Conservation (phyloP, 2,888 invertebrate species). For the Melipona bicolor region DNA sequence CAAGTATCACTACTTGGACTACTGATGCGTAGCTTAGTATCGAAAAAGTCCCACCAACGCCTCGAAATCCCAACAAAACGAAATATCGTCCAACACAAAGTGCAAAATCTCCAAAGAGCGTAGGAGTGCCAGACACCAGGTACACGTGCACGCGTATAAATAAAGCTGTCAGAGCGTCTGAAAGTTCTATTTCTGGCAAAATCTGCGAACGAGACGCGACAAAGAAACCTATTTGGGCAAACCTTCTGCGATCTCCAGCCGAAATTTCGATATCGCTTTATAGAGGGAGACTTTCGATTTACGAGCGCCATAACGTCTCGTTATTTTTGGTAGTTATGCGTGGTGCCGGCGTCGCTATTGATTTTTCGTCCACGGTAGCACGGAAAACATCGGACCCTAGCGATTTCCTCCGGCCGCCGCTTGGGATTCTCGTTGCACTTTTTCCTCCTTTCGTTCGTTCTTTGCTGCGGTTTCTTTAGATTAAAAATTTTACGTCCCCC, state of each 20-base stretch:
- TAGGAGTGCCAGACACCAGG: neutral
- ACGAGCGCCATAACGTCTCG: slow-evolving; percentile 48
- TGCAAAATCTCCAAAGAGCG: neutral
- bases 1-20: too few relatives aligned
- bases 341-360: slow-evolving; percentile 4
- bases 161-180: neutral
- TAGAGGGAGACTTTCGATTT: slow-evolving; percentile 43
- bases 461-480: neutral
- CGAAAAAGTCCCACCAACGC: neutral
- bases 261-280: slow-evolving; percentile 28
- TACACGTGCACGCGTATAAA: neutral
- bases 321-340: slow-evolving; percentile 52
- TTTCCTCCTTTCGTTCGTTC: neutral
- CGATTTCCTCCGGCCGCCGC: neutral
- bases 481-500: neutral
- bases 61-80: neutral
- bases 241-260: neutral
- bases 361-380: neutral
- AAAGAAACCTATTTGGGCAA: neutral
- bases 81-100: neutral
- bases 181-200: neutral
- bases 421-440: neutral
- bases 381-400: neutral
- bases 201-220: neutral
- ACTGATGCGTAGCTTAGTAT: too few relatives aligned